Percentiles rank a stretch among this genome's conserved stretches.
These are phyloP conservation scores for Trachymyrmex cornetzi DNA, from an alignment of 1,140 invertebrate genomes.

Conservation along the genomic window DNA sequence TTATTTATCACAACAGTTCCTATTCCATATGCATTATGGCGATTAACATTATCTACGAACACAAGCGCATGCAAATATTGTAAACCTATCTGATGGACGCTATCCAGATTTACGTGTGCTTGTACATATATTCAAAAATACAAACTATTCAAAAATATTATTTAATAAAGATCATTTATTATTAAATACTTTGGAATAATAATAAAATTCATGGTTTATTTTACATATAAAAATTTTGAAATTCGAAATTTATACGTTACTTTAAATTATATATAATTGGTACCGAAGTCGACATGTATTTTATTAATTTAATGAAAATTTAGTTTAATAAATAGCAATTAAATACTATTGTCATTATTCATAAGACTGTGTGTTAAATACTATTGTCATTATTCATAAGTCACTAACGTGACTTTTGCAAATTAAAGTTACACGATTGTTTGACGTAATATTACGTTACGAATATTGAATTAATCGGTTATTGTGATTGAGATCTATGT, in stretches of 20 bases:
- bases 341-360: neutral
- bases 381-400: neutral
- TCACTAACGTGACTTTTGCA: neutral
- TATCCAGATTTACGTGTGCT: neutral
- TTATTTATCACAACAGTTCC: neutral
- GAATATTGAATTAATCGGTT: slow-evolving; percentile 27
- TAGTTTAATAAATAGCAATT: neutral
- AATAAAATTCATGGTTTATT: neutral
- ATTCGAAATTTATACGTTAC: neutral
- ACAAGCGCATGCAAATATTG: neutral
- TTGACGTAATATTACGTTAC: slow-evolving; percentile 7
- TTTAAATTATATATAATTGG: slow-evolving; percentile 50
- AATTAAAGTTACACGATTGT: slow-evolving; percentile 31
- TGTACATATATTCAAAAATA: neutral
- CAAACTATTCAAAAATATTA: slow-evolving; percentile 1
- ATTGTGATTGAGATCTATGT: slow-evolving; percentile 27
- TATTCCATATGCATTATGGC: neutral
- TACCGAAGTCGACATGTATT: slow-evolving; percentile 21
- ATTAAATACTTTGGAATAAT: neutral
- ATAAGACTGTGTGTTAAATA: slow-evolving; percentile 11
- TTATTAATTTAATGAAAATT: slow-evolving; percentile 62
- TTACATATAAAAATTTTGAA: slow-evolving; percentile 31
- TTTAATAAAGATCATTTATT: neutral
- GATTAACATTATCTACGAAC: slow-evolving; percentile 36
- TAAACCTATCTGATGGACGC: neutral